Base-by-base conservation (phyloP, 2,888 invertebrate species). In the Pogonocherus hispidulus region DNA sequence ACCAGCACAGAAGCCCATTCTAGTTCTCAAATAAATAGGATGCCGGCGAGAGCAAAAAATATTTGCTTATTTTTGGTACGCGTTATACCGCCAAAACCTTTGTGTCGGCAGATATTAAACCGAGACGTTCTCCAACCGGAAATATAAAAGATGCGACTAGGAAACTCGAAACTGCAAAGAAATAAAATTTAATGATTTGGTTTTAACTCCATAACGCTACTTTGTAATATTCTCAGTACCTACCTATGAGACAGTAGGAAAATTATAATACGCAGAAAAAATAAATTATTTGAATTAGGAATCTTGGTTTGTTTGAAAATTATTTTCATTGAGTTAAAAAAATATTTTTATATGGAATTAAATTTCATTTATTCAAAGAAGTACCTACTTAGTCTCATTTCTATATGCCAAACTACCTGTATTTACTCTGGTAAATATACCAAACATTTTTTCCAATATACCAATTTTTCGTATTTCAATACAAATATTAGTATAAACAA, bases 81-180 rank as follows among this genome's bases (percentile, higher is more conserved):
- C 49, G 20, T 35, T 49, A 32, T 47, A 59, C 59, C 47, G 32
- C 51, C 62, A 49, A 41, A 27, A 49, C 23, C 32, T 51, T 52
- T 63, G 35, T 46, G 63, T 18, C 59, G 63, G 66, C 66, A 37
- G 49, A 69, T 57, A 51, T 46, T 49, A 54, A 41, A 6, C 6
- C 19, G n/a, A 55, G 51, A 14, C 51, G 49, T 51, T 35, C 62
- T 27, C 37, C 16, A 62, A 57, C 70, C 63, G 70, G 67, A 67
- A 67, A 67, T 67, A 67, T 70, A 70, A 70, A 69, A 66, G 69
- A 55, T 63, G 63, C 27, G 46, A 11, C 27, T 16, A 16, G 47
- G 60, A 49, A 62, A 49, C 20, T 37, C 35, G 62, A 62, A 49
- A 59, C 57, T 52, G 52, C 18, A 41, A 8, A 23, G 57, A 44